Conservation (phyloP, 2,888 invertebrate genomes). For the Criorhina ranunculi region DNA sequence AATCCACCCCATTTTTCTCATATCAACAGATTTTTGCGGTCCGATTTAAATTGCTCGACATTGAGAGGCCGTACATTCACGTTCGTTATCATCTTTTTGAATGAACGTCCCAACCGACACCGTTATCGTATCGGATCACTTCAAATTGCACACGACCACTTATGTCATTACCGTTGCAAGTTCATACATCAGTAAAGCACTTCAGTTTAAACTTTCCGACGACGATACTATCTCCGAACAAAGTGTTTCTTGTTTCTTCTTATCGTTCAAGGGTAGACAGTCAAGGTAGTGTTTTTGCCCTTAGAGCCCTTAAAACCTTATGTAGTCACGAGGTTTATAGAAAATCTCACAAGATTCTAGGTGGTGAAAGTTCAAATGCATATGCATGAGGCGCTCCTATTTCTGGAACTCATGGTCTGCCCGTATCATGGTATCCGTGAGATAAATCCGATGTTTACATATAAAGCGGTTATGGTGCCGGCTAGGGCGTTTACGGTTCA, state of each 20-base stretch:
- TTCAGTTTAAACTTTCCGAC: neutral
- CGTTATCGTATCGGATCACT: constrained; percentile 33
- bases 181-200: neutral
- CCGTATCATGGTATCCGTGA: constrained; percentile 12
- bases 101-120: constrained; percentile 12
- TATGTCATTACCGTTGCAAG: constrained; percentile 35
- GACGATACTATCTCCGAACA: neutral
- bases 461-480: neutral
- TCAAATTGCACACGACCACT: constrained; percentile 46
- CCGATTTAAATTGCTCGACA: constrained; percentile 11
- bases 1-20: neutral
- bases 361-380: too few relatives aligned
- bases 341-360: constrained; percentile 6
- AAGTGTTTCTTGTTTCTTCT: neutral
- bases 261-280: constrained; percentile 36
- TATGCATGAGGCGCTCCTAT: constrained; percentile 21
- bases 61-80: constrained; percentile 15
- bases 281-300: neutral
- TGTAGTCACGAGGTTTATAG: constrained; percentile 1
- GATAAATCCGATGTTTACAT: constrained; percentile 4
- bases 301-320: constrained; percentile 5
- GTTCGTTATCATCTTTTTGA: constrained; percentile 18
- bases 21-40: constrained; percentile 5
- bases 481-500: constrained; percentile 8
- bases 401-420: neutral